Evolutionary conservation across 2,113 vertebrate species (phyloP), one percentile per base, ranked within the genome.

Genomic region (Chunga burmeisteri): DNA sequence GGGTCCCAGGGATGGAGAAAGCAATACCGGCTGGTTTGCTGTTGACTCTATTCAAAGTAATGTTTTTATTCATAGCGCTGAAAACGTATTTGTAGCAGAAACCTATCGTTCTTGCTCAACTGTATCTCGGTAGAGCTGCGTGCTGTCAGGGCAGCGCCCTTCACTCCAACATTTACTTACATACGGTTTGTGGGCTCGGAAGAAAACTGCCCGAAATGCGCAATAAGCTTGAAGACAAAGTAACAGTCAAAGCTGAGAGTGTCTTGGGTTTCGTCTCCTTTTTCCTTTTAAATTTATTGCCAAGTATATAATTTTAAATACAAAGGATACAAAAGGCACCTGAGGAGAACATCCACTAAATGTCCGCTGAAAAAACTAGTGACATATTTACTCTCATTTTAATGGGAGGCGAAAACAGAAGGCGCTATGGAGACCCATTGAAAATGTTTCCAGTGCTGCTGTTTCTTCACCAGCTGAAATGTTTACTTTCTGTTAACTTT

Each of bases 171-270:
- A 10, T 46, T 46, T 36, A 4, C 56, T 11, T 4, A 2, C 23
- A 0, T 7, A 18, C 0, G 17, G 34, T 6, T 8, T 26, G 61
- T 6, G 32, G 55, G 83, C 70, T 91, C 8, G 0, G 59, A 8
- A 32, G 40, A 19, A 59, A 67, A 10, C 67, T 4, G 85, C 79
- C 67, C 13, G 80, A 50, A 46, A 44, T 1, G 40, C 56, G 19
- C 80, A 7, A 2, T 19, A 12, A 50, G 34, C 30, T 23, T 44
- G 68, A 47, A 83, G 90, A 56, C 67, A 21, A 32, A 84, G n/a
- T 8, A n/a, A 20, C n/a, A 22, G 32, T 12, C 62, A 44, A 21
- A 75, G 73, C 84, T 15, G 44, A 52, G 59, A 62, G 27, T 2
- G 67, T 34, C 53, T 52, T 20, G 58, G n/a, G 49, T 30, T 81